Base-by-base conservation (phyloP, 2,888 invertebrate species). In the Ophraella communa region DNA sequence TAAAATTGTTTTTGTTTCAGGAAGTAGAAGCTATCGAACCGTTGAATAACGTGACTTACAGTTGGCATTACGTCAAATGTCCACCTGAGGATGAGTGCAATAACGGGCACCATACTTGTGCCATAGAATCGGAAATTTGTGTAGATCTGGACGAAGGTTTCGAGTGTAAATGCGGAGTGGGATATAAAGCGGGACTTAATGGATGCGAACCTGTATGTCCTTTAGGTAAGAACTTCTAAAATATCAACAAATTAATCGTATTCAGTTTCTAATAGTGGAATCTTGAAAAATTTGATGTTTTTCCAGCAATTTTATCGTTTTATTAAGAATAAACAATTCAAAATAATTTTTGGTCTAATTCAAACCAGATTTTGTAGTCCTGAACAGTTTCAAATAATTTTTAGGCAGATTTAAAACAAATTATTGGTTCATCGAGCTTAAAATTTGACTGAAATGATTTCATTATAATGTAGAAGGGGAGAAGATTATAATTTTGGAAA, bases 11-110 rank as follows among this genome's bases (percentile, higher is more conserved):
- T 30, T 42, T 42, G 18, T 63, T 57, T 21, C 55, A 74, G 74
- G 73, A 74, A 49, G 62, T 63, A 27, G 71, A 71, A 83, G 3
- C 66, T n/a, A 21, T 35, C 2, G 23, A 59, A 8, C 23, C 57
- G 2, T 45, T 64, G 20, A 35, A 53, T 14, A 86, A 87, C 39
- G 84, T 86, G 23, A 80, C 83, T 2, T 91, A 91, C 67, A 64
- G 89, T 0, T 97, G 97, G 96, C 89, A 95, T 76, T 97, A 95
- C 77, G 90, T 93, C 0, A 87, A 89, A 47, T 96, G 96, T 77
- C 97, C 96, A 1, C 90, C 92, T 0, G 98, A 98, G 83, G 92
- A 98, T 78, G 97, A 98, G 81, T 98, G 97, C 78, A 84, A 85
- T 45, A 97, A 97, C 79, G 89, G 89, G 3, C 97, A 97, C 81